phyloP scores from a whole-genome alignment of 2,113 vertebrate genomes.

The Todiramphus saurophagus region DNA sequence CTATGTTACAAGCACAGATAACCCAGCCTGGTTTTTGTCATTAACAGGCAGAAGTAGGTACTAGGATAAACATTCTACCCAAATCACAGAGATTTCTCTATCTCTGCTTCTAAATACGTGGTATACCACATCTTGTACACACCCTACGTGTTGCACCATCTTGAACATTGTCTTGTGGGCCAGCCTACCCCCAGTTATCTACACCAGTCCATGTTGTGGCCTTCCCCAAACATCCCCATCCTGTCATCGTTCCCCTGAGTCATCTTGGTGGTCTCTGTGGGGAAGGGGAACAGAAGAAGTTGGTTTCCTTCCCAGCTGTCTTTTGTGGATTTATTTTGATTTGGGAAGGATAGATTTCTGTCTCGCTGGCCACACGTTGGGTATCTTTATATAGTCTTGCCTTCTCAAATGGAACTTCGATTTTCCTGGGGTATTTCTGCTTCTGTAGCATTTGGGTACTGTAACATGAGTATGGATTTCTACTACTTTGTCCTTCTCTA shows the following conservation, averaged over 20 bases:
- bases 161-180: background rate
- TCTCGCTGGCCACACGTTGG: background rate
- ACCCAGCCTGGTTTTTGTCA: background rate
- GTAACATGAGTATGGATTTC: background rate
- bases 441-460: background rate
- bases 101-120: background rate
- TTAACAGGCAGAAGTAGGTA: background rate
- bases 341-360: background rate
- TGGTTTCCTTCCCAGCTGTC: background rate
- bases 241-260: background rate
- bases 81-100: background rate
- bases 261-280: background rate
- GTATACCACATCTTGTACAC: background rate
- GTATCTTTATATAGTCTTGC: background rate
- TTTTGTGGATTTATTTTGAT: background rate
- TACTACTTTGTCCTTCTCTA: background rate
- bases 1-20: background rate
- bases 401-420: background rate
- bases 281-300: background rate
- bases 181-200: background rate
- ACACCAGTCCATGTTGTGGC: fast-evolving
- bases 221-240: background rate
- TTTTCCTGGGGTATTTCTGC: background rate
- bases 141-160: background rate
- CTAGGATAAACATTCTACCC: background rate